Percentiles rank a stretch among this genome's conserved stretches.
phyloP scores from a whole-genome alignment of 2,888 invertebrate species.

The Panorpa germanica region DNA sequence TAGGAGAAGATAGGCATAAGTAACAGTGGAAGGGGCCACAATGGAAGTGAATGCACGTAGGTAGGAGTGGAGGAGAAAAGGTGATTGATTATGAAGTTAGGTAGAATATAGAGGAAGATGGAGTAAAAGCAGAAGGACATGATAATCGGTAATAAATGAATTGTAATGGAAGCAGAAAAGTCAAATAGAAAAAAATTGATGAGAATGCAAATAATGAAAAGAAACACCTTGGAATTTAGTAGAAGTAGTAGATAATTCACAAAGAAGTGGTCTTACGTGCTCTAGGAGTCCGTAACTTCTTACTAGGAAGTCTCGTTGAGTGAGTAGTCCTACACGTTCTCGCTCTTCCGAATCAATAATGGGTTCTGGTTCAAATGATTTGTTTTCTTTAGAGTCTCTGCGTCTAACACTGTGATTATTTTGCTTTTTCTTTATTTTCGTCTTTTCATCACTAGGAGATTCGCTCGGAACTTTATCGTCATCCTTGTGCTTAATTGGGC shows the following conservation, averaged over 20 bases:
- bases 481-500: too few species aligned
- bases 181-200: slow-evolving; percentile 2
- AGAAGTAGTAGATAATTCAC: slow-evolving; percentile 4
- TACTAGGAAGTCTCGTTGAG: slow-evolving; percentile 48
- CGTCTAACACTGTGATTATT: slow-evolving; percentile 13
- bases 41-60: too few species aligned
- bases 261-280: slow-evolving; percentile 24
- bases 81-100: too few species aligned
- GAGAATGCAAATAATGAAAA: slow-evolving; percentile 3
- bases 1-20: too few species aligned
- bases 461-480: too few species aligned
- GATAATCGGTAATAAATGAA: too few species aligned
- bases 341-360: slow-evolving; percentile 53
- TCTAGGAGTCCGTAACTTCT: slow-evolving; percentile 50
- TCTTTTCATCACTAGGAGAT: slow-evolving; percentile 18
- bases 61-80: too few species aligned
- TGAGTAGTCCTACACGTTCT: slow-evolving; percentile 40
- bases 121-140: too few species aligned
- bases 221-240: slow-evolving; percentile 1
- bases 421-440: slow-evolving; percentile 18
- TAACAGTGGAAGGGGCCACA: too few species aligned
- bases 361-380: slow-evolving; percentile 44
- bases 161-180: background rate
- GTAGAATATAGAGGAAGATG: too few species aligned
- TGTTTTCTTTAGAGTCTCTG: slow-evolving; percentile 20